Percentiles rank a stretch among this genome's conserved stretches.
These are phyloP conservation scores for Zoroaster sp. DNA, from an alignment of 53 echinoderm and acorn worm species.

Conservation along the genomic window DNA sequence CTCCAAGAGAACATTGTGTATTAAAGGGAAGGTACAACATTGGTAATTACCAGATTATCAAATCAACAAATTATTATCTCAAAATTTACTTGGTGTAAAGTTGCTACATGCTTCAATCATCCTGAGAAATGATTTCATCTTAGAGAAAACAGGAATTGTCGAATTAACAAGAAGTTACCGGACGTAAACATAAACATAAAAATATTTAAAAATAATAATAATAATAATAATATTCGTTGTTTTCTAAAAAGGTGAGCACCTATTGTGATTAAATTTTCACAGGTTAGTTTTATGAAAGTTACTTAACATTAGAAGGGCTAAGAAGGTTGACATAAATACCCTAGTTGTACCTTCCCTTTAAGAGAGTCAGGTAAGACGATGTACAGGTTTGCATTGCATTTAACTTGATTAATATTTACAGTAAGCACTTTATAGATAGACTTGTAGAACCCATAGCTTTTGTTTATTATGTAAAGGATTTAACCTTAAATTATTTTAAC, in stretches of 20 bases:
- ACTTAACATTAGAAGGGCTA: no score
- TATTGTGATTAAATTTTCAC: not conserved
- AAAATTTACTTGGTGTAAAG: not conserved
- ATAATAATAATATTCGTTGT: no score
- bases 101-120: not conserved
- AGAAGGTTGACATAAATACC: no score
- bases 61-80: not conserved
- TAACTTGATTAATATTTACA: not conserved
- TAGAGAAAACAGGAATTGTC: no score
- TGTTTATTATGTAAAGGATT: not conserved
- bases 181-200: no score
- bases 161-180: no score
- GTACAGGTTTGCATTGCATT: not conserved
- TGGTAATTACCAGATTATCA: not conserved
- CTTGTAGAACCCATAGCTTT: not conserved
- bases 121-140: no score
- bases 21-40: no score
- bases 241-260: no score
- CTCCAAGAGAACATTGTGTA: no score
- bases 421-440: not conserved
- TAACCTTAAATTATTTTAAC: constrained; percentile 11
- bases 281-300: no score
- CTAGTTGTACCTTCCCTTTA: not conserved
- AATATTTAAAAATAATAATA: no score
- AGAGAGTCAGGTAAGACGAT: not conserved